A percentile compares a stretch with the other conserved stretches of the same genome.
phyloP scores from a whole-genome alignment of 2,888 invertebrate genomes.

The Cyclophora punctaria region DNA sequence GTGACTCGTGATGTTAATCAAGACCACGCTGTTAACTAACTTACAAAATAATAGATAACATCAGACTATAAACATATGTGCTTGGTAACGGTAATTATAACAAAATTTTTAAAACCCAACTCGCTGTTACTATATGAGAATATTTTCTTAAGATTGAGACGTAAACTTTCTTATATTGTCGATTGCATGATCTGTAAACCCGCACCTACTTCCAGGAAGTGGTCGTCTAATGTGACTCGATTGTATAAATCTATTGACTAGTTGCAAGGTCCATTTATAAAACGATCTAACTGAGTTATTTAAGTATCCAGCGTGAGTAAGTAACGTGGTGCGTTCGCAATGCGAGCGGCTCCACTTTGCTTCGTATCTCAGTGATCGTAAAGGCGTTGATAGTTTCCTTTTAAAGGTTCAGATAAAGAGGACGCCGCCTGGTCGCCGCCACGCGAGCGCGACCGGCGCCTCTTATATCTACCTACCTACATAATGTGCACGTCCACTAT shows the following conservation, averaged over 20 bases:
- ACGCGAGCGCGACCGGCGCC: conserved; percentile 30
- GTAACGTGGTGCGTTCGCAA: conserved; percentile 29
- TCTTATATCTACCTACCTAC: conserved; percentile 22
- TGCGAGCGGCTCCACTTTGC: conserved; percentile 41
- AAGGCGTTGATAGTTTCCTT: conserved; percentile 66
- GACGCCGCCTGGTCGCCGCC: conserved; percentile 33
- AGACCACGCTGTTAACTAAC: conserved; percentile 9
- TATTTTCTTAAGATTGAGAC: too few species aligned
- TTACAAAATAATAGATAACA: conserved; percentile 10
- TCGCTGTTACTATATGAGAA: too few species aligned
- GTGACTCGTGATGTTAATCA: conserved; percentile 39
- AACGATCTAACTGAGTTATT: too few species aligned
- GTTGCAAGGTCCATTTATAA: too few species aligned
- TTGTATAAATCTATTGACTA: too few species aligned
- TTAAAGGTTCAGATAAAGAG: conserved; percentile 60
- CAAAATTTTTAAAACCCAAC: too few species aligned
- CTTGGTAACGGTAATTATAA: too few species aligned
- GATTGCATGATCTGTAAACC: too few species aligned
- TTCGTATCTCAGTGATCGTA: conserved; percentile 48
- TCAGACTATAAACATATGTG: conserved; percentile 1
- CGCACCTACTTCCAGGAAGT: too few species aligned
- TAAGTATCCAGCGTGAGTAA: conserved; percentile 18
- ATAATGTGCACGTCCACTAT: conserved; percentile 22
- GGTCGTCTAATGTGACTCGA: too few species aligned
- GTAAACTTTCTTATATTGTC: too few species aligned